A percentile compares a stretch with the other conserved stretches of the same genome.
Evolutionary conservation across 2,113 vertebrate genomes (phyloP).

Genomic region (Oreochromis aureus): DNA sequence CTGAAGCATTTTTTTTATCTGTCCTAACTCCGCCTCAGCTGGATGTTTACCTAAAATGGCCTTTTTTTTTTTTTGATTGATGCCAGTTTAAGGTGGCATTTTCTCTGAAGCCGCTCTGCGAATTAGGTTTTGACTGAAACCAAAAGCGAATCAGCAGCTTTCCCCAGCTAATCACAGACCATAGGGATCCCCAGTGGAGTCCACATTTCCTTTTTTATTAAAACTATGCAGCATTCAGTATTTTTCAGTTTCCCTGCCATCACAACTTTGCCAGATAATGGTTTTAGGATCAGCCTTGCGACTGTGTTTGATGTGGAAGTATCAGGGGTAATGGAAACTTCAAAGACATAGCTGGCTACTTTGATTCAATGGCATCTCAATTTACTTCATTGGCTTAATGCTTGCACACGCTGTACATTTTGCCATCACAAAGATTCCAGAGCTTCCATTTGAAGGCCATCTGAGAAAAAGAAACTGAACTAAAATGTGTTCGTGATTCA

Average conservation of each 20-base stretch:
- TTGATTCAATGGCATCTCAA: conserved; percentile 61
- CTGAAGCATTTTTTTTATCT: not conserved
- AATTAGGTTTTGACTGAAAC: conserved; percentile 20
- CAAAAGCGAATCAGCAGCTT: conserved; percentile 1
- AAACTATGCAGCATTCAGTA: not conserved
- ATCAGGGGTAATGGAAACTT: conserved; percentile 70
- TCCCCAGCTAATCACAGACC: not conserved
- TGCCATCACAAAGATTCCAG: conserved; percentile 42
- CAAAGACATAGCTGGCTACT: conserved; percentile 59
- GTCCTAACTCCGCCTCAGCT: not conserved
- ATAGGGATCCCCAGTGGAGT: not conserved
- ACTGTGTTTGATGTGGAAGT: conserved; percentile 67
- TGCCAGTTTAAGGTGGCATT: conserved; percentile 21
- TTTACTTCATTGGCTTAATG: conserved; percentile 62
- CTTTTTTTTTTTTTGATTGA: conserved; percentile 15
- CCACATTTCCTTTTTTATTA: not conserved
- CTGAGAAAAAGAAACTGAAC: not conserved
- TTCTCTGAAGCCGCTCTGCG: not conserved
- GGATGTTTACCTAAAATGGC: conserved; percentile 6
- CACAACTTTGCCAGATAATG: conserved; percentile 56
- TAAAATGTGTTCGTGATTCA: not conserved
- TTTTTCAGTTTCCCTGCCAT: conserved; percentile 3
- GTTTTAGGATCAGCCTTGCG: conserved; percentile 51
- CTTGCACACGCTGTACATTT: conserved; percentile 17
- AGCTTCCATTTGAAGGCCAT: conserved; percentile 13